Evolutionary conservation across 2,797 vertebrate species (phyloP), one percentile per base, ranked within the genome.

Genomic region (Enteromius unitaeniatus): DNA sequence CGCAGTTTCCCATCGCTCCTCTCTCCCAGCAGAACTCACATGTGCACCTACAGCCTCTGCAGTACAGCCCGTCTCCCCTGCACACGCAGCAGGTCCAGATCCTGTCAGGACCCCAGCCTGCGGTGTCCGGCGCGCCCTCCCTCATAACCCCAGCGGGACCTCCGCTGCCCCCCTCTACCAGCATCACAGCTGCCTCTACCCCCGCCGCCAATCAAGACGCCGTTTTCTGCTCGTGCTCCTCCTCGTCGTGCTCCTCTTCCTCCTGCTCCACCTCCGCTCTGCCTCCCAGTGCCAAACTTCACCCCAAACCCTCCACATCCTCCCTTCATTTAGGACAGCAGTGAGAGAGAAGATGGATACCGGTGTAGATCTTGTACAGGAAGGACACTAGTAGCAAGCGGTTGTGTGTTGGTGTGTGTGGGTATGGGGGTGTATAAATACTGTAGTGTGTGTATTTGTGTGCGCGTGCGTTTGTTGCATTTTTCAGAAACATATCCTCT

Each of bases 201-300:
- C 21, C 82, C n/a, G 84, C 92, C 40, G 76, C 88, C 75, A 75
- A 42, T 72, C 76, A 80, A 67, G 93, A 94, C 80, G 84, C 89
- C 79, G 83, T 89, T 49, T 92, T 93, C 85, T 93, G 90, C 88
- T 90, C 92, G 81, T 92, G 90, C 47, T 92, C 94, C 90, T 93
- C 95, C 86, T 88, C 73, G 53, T 94, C 93, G 26, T 92, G 94
- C 90, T 93, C 95, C 87, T 87, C 73, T 67, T 94, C 93, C 49
- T 92, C 91, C 68, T 94, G 93, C 87, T 95, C 94, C 81, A 88
- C 93, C 85, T 96, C 96, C 10, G 93, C 95, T 93, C 89, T 96
- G 89, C 93, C 96, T 93, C 91, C 94, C 88, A 92, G 94, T 95
- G 94, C 94, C 94, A 95, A 95, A 94, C 94, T 93, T 90, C 93